A percentile compares a stretch with the other conserved stretches of the same genome.
Evolutionary conservation across 2,888 invertebrate species (phyloP).

Genomic region (Clitarchus hookeri): DNA sequence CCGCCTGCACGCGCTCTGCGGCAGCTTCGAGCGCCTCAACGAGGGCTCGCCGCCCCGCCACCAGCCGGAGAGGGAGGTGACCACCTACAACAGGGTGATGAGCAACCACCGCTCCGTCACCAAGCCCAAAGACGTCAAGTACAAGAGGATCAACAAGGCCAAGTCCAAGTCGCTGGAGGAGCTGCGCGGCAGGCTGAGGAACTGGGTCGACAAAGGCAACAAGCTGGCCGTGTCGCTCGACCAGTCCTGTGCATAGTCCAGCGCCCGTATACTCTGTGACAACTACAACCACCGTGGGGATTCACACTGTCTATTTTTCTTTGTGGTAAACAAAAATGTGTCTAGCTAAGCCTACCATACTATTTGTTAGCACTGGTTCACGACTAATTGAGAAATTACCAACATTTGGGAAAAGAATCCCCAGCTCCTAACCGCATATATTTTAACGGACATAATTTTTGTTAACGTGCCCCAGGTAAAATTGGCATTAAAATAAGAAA

Average conservation of each 20-base stretch:
- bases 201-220: conserved; percentile 74
- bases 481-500: too few relatives aligned
- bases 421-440: too few relatives aligned
- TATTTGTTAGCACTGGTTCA: too few relatives aligned
- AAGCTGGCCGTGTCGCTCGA: conserved; percentile 41
- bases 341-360: too few relatives aligned
- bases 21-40: conserved; percentile 56
- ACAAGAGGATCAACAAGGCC: conserved; percentile 87
- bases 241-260: conserved; percentile 41
- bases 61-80: conserved; percentile 57
- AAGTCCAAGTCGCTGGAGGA: conserved; percentile 89
- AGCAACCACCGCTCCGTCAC: conserved; percentile 88
- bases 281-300: too few relatives aligned
- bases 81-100: conserved; percentile 84
- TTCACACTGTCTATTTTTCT: too few relatives aligned
- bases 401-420: too few relatives aligned
- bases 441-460: too few relatives aligned
- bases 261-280: too few relatives aligned
- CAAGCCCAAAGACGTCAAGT: conserved; percentile 89
- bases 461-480: too few relatives aligned
- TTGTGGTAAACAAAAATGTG: too few relatives aligned
- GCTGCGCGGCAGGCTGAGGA: conserved; percentile 77
- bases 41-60: conserved; percentile 34
- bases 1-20: conserved; percentile 54
- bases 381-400: too few relatives aligned